phyloP scores from a whole-genome alignment of 64 coral and sea anemone species.

The Pocillopora damicornis region DNA sequence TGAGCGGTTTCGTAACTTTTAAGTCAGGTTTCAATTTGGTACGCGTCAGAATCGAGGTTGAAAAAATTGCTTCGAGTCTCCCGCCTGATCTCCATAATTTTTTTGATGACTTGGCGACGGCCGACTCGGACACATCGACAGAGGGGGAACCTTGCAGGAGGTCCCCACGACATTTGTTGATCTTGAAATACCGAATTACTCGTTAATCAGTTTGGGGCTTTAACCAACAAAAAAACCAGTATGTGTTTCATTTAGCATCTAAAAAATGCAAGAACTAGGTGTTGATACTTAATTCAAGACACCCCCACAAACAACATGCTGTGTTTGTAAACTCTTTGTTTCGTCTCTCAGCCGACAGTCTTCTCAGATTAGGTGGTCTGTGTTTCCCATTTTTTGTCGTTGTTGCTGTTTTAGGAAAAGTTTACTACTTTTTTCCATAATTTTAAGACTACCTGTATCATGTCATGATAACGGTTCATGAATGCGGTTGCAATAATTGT shows the following conservation, averaged over 20 bases:
- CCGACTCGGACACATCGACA: not conserved
- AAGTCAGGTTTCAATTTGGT: not conserved
- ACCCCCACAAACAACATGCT: not conserved
- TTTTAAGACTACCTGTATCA: not conserved
- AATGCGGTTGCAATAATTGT: not conserved
- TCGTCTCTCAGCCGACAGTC: not conserved
- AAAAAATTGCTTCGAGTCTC: not conserved
- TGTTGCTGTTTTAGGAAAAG: not conserved
- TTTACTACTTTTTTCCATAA: not conserved
- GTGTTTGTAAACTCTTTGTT: not conserved
- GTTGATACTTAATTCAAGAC: constrained; percentile 27
- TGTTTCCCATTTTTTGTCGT: not conserved
- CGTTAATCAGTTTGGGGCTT: constrained; percentile 16
- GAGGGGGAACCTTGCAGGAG: constrained; percentile 20
- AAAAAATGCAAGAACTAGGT: constrained; percentile 16
- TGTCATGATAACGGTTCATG: not conserved
- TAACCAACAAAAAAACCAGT: constrained; percentile 31
- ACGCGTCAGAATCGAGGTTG: not conserved
- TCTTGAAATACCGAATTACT: constrained; percentile 14
- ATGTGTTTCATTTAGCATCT: constrained; percentile 36
- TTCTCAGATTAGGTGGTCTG: not conserved
- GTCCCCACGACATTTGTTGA: constrained; percentile 30
- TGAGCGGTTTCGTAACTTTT: not conserved
- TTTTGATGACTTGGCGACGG: not conserved
- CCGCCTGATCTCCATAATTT: not conserved